phyloP scores from a whole-genome alignment of 1,140 invertebrate species.

The Drepana arcuata region DNA sequence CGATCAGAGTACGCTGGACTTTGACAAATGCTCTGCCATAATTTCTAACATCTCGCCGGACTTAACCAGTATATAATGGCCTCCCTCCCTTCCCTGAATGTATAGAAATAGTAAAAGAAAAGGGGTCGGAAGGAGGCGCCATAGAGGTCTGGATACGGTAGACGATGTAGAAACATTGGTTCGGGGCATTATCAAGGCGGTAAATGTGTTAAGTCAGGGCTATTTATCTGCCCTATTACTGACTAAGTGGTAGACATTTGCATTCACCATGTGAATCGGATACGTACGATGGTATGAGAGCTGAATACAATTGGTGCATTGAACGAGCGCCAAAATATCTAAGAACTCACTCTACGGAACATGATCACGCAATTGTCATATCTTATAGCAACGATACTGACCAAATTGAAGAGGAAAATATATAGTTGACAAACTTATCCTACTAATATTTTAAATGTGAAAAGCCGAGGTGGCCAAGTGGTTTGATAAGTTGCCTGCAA shows the following conservation, averaged over 20 bases:
- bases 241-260: slow-evolving; percentile 36
- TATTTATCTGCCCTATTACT: slow-evolving; percentile 41
- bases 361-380: too few species aligned
- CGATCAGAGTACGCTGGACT: slow-evolving; percentile 31
- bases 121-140: not conserved
- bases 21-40: slow-evolving; percentile 42
- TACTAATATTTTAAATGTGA: too few species aligned
- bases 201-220: slow-evolving; percentile 45
- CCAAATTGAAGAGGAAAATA: too few species aligned
- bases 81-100: slow-evolving; percentile 7
- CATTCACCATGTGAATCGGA: slow-evolving; percentile 26
- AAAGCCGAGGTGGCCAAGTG: too few species aligned
- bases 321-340: too few species aligned
- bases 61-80: slow-evolving; percentile 14
- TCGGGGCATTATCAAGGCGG: slow-evolving; percentile 32
- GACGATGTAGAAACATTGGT: slow-evolving; percentile 27
- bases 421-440: too few species aligned
- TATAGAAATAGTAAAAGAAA: slow-evolving; percentile 1
- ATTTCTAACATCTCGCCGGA: slow-evolving; percentile 27
- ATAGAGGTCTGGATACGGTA: slow-evolving; percentile 19
- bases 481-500: too few species aligned
- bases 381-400: too few species aligned
- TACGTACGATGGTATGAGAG: too few species aligned
- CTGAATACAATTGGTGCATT: too few species aligned
- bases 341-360: too few species aligned